These are phyloP conservation scores for Elephas maximus DNA, from an alignment of 2,113 vertebrate genomes.

Conservation along the genomic window DNA sequence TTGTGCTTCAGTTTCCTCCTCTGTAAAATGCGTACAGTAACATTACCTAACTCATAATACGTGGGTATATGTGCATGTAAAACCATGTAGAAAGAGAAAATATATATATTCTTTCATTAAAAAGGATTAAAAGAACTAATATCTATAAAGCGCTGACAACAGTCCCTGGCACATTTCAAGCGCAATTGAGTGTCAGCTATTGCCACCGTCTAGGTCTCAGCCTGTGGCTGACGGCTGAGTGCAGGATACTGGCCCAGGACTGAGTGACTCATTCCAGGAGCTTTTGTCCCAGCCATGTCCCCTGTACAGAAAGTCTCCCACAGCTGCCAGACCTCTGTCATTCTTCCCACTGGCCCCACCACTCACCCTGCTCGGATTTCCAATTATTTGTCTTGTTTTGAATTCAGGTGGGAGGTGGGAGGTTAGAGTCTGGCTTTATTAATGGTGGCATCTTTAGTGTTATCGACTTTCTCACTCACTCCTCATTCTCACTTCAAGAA, in stretches of 20 bases:
- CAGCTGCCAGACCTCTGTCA: slow-evolving; percentile 84
- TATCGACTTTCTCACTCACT: slow-evolving; percentile 75
- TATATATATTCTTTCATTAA: neutral
- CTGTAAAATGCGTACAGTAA: neutral
- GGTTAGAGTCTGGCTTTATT: slow-evolving; percentile 71
- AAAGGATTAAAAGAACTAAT: neutral
- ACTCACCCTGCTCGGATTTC: slow-evolving; percentile 80
- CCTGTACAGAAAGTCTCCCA: slow-evolving; percentile 26
- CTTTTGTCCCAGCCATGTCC: neutral
- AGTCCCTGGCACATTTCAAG: neutral
- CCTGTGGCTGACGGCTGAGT: neutral
- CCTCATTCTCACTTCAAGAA: slow-evolving; percentile 63
- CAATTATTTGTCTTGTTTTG: slow-evolving; percentile 85
- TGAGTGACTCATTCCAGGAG: neutral
- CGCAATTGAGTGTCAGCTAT: neutral
- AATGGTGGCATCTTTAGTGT: slow-evolving; percentile 75
- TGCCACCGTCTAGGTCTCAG: neutral
- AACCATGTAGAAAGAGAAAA: neutral
- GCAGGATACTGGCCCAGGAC: neutral
- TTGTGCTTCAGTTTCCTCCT: neutral
- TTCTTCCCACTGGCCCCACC: slow-evolving; percentile 38
- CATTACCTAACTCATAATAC: neutral
- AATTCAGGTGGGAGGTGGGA: slow-evolving; percentile 71
- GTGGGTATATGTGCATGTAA: neutral
- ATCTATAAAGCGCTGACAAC: neutral